Conservation (phyloP, 2,797 vertebrate species). For the Knipowitschia caucasica region DNA sequence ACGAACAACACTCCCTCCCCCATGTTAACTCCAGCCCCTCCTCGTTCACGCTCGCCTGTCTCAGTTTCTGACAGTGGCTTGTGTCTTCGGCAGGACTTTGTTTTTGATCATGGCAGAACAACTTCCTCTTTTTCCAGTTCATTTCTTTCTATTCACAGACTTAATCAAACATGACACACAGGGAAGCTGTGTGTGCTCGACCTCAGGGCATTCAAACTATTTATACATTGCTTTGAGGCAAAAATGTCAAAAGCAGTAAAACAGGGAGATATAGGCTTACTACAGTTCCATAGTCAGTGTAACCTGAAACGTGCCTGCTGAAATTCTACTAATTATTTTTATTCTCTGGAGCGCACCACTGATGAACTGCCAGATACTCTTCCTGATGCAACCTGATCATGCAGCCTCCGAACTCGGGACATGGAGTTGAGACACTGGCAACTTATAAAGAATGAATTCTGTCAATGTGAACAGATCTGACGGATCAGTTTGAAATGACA, state of each 20-base stretch:
- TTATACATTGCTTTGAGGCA: not conserved
- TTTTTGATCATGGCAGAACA: slow-evolving; percentile 32
- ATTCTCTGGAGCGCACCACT: not conserved
- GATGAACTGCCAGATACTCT: too few relatives aligned
- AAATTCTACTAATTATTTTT: not conserved
- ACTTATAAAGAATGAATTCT: too few relatives aligned
- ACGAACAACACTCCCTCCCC: slow-evolving; percentile 44
- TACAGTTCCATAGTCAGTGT: not conserved
- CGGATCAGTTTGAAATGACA: too few relatives aligned
- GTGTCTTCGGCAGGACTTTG: slow-evolving; percentile 34
- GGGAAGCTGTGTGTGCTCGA: slow-evolving; percentile 30
- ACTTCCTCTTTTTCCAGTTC: slow-evolving; percentile 35
- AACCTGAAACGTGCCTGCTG: not conserved
- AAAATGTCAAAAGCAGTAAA: not conserved
- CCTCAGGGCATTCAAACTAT: slow-evolving; percentile 16
- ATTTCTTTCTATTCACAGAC: slow-evolving; percentile 37
- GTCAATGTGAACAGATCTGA: too few relatives aligned
- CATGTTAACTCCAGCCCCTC: slow-evolving; percentile 15
- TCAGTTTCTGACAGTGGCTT: slow-evolving; percentile 38
- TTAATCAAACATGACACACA: slow-evolving; percentile 43
- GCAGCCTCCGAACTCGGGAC: too few relatives aligned
- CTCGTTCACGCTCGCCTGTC: slow-evolving; percentile 22
- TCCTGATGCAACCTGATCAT: too few relatives aligned
- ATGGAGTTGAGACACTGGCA: too few relatives aligned
- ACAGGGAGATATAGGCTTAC: not conserved